Evolutionary conservation across 2,113 vertebrate species (phyloP).

Genomic region (Vanacampus margaritifer): DNA sequence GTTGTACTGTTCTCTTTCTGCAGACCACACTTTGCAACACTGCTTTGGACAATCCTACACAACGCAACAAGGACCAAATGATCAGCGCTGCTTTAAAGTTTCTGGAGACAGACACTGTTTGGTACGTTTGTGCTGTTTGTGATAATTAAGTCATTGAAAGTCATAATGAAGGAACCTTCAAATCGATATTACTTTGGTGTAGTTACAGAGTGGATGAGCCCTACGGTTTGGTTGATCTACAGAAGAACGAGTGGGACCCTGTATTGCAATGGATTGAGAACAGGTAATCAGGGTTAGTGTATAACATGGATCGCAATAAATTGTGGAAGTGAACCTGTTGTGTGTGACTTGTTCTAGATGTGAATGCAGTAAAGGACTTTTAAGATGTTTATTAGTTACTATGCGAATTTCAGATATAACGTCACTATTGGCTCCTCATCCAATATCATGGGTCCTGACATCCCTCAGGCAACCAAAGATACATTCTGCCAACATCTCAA

Average conservation of each 20-base stretch:
- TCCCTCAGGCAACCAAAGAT: conserved; percentile 83
- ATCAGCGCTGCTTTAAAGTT: conserved; percentile 87
- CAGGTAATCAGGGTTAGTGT: conserved; percentile 67
- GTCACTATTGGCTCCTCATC: conserved; percentile 86
- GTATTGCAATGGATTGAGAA: conserved; percentile 87
- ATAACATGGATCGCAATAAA: neutral
- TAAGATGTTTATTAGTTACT: neutral
- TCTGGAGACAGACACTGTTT: conserved; percentile 93
- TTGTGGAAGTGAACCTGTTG: neutral
- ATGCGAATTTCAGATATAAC: conserved; percentile 74
- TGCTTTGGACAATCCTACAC: conserved; percentile 89
- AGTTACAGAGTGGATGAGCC: conserved; percentile 97
- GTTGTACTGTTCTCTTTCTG: conserved; percentile 8
- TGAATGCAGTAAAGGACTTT: neutral
- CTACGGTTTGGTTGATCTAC: conserved; percentile 85
- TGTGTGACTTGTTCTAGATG: neutral
- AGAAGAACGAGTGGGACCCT: conserved; percentile 94
- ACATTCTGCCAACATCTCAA: conserved; percentile 82
- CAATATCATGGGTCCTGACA: conserved; percentile 87
- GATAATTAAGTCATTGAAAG: neutral
- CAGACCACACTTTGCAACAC: conserved; percentile 96
- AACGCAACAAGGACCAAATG: conserved; percentile 81
- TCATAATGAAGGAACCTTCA: neutral
- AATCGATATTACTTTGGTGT: conserved; percentile 8
- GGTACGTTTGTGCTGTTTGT: conserved; percentile 66